phyloP scores from a whole-genome alignment of 1,140 invertebrate species.

The Uloborus diversus region DNA sequence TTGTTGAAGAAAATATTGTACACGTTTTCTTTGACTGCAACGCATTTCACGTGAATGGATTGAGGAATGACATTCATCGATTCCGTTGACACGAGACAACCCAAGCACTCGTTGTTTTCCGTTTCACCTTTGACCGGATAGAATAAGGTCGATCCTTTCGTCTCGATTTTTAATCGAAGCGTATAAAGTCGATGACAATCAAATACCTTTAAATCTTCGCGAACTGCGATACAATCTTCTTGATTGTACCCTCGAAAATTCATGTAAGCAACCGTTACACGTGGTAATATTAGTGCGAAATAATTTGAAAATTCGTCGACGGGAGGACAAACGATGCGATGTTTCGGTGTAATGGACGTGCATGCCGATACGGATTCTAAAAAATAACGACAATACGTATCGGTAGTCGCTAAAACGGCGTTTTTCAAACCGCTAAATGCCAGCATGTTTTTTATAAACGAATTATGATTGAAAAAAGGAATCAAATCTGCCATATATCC shows the following conservation, averaged over 20 bases:
- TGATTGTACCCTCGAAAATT: conserved; percentile 16
- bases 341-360: not conserved
- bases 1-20: not conserved
- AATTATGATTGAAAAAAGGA: conserved; percentile 30
- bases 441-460: conserved; percentile 37
- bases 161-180: not conserved
- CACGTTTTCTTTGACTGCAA: too few species aligned
- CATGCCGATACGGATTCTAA: conserved; percentile 13
- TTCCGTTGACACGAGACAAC: not conserved
- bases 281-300: not conserved
- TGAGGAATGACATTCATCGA: not conserved
- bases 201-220: not conserved
- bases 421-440: conserved; percentile 28
- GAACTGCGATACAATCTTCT: conserved; percentile 19
- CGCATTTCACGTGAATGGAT: not conserved
- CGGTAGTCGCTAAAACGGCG: not conserved
- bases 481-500: conserved; percentile 22
- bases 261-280: not conserved
- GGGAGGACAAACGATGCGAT: not conserved
- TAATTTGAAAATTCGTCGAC: not conserved
- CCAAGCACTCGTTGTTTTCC: not conserved
- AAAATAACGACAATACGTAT: not conserved
- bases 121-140: not conserved
- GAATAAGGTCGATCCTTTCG: not conserved
- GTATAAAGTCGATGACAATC: conserved; percentile 31